Percentiles rank a stretch among this genome's conserved stretches.
These are phyloP conservation scores for Cotesia typhae DNA, from an alignment of 1,140 invertebrate genomes.

Conservation along the genomic window DNA sequence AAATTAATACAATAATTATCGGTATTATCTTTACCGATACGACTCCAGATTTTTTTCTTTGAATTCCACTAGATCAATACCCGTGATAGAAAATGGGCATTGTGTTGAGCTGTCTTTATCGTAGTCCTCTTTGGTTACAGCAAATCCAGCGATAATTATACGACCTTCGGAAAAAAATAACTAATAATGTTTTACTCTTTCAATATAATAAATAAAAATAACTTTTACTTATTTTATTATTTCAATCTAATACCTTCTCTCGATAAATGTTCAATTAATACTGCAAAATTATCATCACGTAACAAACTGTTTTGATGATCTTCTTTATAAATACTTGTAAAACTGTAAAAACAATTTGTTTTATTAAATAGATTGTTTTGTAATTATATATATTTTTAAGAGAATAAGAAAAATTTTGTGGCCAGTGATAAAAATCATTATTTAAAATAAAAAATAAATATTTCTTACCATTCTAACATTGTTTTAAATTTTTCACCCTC, in stretches of 20 bases:
- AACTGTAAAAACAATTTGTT: constrained; percentile 49
- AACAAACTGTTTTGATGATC: constrained; percentile 49
- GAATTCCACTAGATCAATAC: constrained; percentile 68
- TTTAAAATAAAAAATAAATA: background rate
- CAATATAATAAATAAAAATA: constrained; percentile 13
- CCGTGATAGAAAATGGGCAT: constrained; percentile 64
- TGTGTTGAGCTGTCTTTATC: constrained; percentile 52
- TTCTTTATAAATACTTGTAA: constrained; percentile 54
- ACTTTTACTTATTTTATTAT: constrained; percentile 5
- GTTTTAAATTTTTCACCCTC: constrained; percentile 69
- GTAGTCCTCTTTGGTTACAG: constrained; percentile 29
- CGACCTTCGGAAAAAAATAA: constrained; percentile 60
- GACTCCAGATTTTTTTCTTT: constrained; percentile 61
- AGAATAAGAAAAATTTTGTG: background rate
- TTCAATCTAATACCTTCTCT: constrained; percentile 48
- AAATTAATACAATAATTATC: too few relatives aligned
- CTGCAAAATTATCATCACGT: constrained; percentile 55
- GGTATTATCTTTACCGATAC: constrained; percentile 60
- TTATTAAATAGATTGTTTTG: constrained; percentile 24
- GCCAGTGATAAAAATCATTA: background rate
- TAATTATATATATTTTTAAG: background rate
- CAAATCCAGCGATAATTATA: constrained; percentile 69
- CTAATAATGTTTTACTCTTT: constrained; percentile 16
- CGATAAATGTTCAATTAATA: constrained; percentile 56
- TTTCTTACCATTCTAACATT: constrained; percentile 65